These are phyloP conservation scores for Ceraclea dissimilis DNA, from an alignment of 2,888 invertebrate species.

Conservation along the genomic window DNA sequence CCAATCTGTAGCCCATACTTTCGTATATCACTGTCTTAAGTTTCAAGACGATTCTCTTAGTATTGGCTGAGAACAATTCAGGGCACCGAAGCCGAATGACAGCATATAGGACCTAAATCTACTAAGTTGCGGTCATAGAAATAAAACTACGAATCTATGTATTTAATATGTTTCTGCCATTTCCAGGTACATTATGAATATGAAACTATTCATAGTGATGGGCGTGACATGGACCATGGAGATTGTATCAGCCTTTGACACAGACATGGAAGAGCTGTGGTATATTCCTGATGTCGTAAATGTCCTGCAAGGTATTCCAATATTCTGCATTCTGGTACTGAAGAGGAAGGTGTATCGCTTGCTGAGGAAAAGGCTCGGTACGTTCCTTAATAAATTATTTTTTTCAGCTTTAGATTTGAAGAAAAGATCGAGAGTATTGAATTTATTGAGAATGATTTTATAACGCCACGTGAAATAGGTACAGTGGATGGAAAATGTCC, in stretches of 20 bases:
- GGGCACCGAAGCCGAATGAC: no score
- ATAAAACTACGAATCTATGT: no score
- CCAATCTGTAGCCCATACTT: no score
- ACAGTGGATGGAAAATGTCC: no score
- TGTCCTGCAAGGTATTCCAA: constrained; percentile 63
- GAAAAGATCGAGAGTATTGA: background rate
- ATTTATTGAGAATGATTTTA: background rate
- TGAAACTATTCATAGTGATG: constrained; percentile 73
- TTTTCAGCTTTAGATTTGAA: background rate
- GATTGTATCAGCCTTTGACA: constrained; percentile 50
- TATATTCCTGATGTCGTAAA: constrained; percentile 58
- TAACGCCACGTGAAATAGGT: no score
- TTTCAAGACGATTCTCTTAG: no score
- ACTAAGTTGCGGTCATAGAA: no score
- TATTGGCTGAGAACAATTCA: no score
- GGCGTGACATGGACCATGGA: constrained; percentile 69
- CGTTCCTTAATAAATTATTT: constrained; percentile 26
- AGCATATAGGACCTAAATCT: no score
- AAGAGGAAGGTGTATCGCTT: constrained; percentile 59
- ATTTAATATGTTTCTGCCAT: no score
- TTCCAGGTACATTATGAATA: constrained; percentile 58
- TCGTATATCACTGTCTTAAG: no score
- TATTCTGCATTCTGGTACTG: constrained; percentile 64
- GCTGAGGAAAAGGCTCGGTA: constrained; percentile 50
- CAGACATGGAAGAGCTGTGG: constrained; percentile 44